Evolutionary conservation across 2,888 invertebrate genomes (phyloP).

Genomic region (Meghimatium bilineatum): DNA sequence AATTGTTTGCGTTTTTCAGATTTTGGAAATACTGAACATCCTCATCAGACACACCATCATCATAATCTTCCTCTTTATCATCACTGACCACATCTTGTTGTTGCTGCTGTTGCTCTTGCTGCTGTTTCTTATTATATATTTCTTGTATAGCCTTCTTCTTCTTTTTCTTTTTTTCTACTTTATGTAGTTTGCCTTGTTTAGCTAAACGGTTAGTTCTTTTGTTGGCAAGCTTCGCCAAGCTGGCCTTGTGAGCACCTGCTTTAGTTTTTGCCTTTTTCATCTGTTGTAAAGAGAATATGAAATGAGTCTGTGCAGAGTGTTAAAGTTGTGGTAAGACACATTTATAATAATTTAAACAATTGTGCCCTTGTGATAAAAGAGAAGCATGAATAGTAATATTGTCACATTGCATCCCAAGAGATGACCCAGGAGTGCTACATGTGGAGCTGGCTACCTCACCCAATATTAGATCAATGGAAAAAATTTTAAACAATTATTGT

Average conservation of each 20-base stretch:
- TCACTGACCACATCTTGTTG: not conserved
- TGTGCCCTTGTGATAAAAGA: too few relatives aligned
- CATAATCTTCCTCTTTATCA: conserved; percentile 22
- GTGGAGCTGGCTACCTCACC: too few relatives aligned
- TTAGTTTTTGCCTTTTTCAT: conserved; percentile 39
- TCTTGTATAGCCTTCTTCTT: conserved; percentile 23
- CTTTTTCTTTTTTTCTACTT: conserved; percentile 39
- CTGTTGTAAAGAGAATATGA: conserved; percentile 3
- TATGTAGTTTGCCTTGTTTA: conserved; percentile 63
- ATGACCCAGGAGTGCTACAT: too few relatives aligned
- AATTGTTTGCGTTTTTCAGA: conserved; percentile 38
- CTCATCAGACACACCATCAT: conserved; percentile 50
- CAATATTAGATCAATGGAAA: too few relatives aligned
- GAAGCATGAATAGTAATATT: too few relatives aligned
- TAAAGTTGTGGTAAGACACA: too few relatives aligned
- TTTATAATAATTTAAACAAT: too few relatives aligned
- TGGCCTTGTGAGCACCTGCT: conserved; percentile 39
- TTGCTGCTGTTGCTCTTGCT: not conserved
- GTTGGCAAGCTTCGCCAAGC: conserved; percentile 59
- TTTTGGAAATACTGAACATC: conserved; percentile 55
- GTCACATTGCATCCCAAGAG: too few relatives aligned
- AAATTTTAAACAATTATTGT: too few relatives aligned
- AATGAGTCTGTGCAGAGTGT: not conserved
- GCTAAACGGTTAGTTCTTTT: conserved; percentile 62
- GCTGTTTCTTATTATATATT: conserved; percentile 27